Evolutionary conservation across 1,140 invertebrate genomes (phyloP).

Genomic region (Colletes latitarsis): DNA sequence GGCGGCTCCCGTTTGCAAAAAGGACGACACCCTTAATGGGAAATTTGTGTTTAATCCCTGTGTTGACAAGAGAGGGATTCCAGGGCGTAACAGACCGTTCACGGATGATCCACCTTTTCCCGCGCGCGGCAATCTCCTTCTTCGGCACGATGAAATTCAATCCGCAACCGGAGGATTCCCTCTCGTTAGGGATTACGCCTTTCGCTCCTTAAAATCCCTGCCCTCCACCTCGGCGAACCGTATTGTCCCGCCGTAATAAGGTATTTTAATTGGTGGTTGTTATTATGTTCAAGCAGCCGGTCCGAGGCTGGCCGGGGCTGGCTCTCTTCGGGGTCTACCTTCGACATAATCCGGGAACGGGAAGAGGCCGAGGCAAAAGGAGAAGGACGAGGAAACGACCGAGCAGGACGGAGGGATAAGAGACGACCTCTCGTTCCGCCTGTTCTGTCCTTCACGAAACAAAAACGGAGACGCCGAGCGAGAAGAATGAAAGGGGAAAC

Average conservation of each 20-base stretch:
- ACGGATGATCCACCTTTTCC: slow-evolving; percentile 42
- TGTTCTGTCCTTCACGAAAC: slow-evolving; percentile 27
- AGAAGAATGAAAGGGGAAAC: slow-evolving; percentile 41
- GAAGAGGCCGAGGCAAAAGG: slow-evolving; percentile 30
- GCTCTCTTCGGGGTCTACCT: slow-evolving; percentile 27
- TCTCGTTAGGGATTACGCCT: slow-evolving; percentile 54
- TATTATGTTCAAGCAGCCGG: slow-evolving; percentile 57
- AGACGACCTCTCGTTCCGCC: slow-evolving; percentile 12
- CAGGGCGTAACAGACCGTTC: slow-evolving; percentile 37
- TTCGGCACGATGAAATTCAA: slow-evolving; percentile 49
- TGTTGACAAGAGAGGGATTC: slow-evolving; percentile 51
- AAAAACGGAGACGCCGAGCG: slow-evolving; percentile 42
- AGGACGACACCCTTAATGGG: slow-evolving; percentile 56
- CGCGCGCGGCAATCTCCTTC: slow-evolving; percentile 29
- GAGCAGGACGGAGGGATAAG: neutral
- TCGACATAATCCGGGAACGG: slow-evolving; percentile 52
- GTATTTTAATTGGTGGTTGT: slow-evolving; percentile 76
- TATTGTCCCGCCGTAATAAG: slow-evolving; percentile 74
- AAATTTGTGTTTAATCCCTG: slow-evolving; percentile 61
- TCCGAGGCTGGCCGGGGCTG: slow-evolving; percentile 9
- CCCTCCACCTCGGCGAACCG: slow-evolving; percentile 27
- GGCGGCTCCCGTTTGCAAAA: neutral
- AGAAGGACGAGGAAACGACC: neutral
- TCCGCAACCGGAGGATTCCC: slow-evolving; percentile 36
- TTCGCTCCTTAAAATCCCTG: slow-evolving; percentile 57